Conservation (phyloP, 2,888 invertebrate genomes). For the Cephus spinipes region DNA sequence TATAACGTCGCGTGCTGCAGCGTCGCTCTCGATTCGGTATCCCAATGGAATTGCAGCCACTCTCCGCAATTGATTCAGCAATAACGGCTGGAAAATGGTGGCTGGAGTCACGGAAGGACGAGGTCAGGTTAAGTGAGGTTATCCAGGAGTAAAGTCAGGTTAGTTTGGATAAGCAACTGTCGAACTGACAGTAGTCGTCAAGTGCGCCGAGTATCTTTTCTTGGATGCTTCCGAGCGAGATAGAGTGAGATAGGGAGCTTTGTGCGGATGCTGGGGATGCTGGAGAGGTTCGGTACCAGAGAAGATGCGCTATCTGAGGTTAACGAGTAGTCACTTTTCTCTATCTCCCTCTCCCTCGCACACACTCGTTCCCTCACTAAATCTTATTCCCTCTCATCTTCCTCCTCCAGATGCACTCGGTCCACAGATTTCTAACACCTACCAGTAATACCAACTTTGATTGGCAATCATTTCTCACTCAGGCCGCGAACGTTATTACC, state of each 20-base stretch:
- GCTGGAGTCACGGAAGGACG: too few species aligned
- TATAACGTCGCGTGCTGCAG: too few species aligned
- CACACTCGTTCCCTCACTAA: background rate
- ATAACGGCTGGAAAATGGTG: background rate
- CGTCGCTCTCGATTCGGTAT: too few species aligned
- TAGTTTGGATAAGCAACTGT: too few species aligned
- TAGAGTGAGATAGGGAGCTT: too few species aligned
- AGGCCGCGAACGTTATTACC: conserved; percentile 48
- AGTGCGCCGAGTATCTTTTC: background rate
- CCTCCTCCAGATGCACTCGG: conserved; percentile 27
- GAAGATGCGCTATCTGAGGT: too few species aligned
- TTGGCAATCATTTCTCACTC: conserved; percentile 56
- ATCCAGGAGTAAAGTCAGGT: too few species aligned
- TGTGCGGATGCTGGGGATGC: too few species aligned
- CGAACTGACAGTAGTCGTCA: too few species aligned
- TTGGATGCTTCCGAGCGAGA: background rate
- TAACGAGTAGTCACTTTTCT: conserved; percentile 8
- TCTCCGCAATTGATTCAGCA: background rate
- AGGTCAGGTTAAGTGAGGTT: too few species aligned
- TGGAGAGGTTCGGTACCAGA: too few species aligned
- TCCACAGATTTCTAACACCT: conserved; percentile 22
- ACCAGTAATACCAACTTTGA: conserved; percentile 51
- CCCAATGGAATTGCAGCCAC: background rate
- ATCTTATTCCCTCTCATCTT: background rate
- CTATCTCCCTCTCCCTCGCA: conserved; percentile 18